phyloP scores from a whole-genome alignment of 2,888 invertebrate species.

The Hypselothyrea guttata region DNA sequence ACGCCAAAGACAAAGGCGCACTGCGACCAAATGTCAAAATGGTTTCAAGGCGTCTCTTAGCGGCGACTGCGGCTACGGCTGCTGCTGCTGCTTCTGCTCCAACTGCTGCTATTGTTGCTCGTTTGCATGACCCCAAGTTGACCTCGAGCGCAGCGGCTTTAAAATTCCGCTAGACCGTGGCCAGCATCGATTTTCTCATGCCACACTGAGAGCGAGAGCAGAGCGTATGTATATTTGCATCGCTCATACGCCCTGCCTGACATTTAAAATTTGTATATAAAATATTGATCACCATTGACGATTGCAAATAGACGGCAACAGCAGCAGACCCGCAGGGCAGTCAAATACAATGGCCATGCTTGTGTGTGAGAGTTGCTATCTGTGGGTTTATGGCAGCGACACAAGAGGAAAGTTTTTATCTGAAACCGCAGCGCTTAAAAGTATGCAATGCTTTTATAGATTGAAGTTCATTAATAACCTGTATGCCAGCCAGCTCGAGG shows the following conservation, averaged over 20 bases:
- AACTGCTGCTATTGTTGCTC: conserved; percentile 7
- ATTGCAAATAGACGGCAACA: conserved; percentile 23
- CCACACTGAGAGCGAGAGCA: conserved; percentile 2
- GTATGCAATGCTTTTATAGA: conserved; percentile 35
- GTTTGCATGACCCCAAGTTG: conserved; percentile 61
- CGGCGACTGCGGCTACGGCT: conserved; percentile 2
- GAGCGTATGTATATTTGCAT: not conserved
- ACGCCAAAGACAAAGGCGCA: conserved; percentile 74
- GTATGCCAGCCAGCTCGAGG: not conserved
- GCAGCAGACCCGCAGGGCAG: conserved; percentile 42
- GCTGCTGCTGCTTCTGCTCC: conserved; percentile 5
- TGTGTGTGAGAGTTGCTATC: conserved; percentile 17
- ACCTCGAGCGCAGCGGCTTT: conserved; percentile 51
- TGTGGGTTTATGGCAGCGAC: conserved; percentile 44
- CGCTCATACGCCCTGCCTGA: conserved; percentile 16
- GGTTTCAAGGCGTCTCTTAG: conserved; percentile 48
- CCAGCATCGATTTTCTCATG: conserved; percentile 57
- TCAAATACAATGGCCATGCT: conserved; percentile 30
- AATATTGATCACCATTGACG: conserved; percentile 69
- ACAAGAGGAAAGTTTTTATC: conserved; percentile 36
- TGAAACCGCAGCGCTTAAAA: conserved; percentile 47
- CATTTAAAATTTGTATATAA: conserved; percentile 64
- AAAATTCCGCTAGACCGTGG: conserved; percentile 42
- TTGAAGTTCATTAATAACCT: conserved; percentile 23
- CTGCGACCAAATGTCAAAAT: conserved; percentile 68